These are phyloP conservation scores for Patiria miniata DNA, from an alignment of 35 echinoderm and acorn worm species.

Conservation along the genomic window DNA sequence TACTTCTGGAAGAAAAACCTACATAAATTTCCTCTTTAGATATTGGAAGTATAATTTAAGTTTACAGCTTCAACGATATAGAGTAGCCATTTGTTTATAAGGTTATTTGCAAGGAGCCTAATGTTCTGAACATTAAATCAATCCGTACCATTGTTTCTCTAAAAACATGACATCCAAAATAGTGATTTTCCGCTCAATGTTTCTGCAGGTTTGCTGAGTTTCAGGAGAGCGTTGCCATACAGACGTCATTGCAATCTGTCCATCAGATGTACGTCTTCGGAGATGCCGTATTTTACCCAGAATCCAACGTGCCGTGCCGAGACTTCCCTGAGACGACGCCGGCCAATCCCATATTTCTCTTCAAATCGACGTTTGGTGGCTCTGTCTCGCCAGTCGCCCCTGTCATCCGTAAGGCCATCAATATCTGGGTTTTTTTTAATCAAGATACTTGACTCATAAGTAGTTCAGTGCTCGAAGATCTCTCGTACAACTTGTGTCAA, in stretches of 20 bases:
- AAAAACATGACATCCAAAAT: too few relatives aligned
- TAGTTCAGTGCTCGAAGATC: too few relatives aligned
- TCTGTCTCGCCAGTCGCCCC: slow-evolving; percentile 39
- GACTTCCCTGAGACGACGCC: slow-evolving; percentile 53
- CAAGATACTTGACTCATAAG: too few relatives aligned
- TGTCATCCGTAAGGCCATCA: slow-evolving; percentile 54
- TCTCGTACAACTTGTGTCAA: neutral
- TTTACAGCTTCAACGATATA: too few relatives aligned
- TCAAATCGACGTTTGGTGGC: slow-evolving; percentile 33
- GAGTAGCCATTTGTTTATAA: too few relatives aligned
- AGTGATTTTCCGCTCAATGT: neutral
- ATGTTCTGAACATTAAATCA: too few relatives aligned
- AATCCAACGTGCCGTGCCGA: neutral
- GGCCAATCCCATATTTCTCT: slow-evolving; percentile 76
- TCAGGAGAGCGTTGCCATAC: slow-evolving; percentile 56
- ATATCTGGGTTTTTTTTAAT: too few relatives aligned
- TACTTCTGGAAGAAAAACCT: too few relatives aligned
- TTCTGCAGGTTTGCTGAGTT: slow-evolving; percentile 74
- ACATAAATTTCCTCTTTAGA: too few relatives aligned
- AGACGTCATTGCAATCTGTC: slow-evolving; percentile 55
- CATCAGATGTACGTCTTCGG: slow-evolving; percentile 67
- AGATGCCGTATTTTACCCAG: slow-evolving; percentile 47
- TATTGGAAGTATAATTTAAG: too few relatives aligned
- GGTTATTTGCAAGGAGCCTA: too few relatives aligned
- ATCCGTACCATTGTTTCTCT: too few relatives aligned